These are phyloP conservation scores for Colossoma macropomum DNA, from an alignment of 2,113 vertebrate genomes.

Conservation along the genomic window DNA sequence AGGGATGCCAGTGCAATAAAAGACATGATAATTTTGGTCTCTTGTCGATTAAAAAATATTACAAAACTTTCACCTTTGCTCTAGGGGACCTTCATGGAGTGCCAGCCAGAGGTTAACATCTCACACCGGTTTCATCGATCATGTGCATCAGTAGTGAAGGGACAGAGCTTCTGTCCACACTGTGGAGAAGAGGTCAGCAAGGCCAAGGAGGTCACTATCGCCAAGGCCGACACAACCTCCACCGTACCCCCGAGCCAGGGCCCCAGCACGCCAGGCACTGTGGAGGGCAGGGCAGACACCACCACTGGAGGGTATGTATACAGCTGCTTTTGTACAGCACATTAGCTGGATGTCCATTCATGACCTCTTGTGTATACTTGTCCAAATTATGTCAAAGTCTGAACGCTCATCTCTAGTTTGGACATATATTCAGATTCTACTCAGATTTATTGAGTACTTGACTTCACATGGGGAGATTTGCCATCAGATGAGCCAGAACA, in stretches of 20 bases:
- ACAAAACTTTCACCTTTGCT: not conserved
- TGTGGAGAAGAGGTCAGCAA: slow-evolving; percentile 94
- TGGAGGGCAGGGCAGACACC: slow-evolving; percentile 92
- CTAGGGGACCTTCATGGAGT: slow-evolving; percentile 98
- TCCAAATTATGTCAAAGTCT: no score
- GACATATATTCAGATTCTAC: no score
- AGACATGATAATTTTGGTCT: not conserved
- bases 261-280: slow-evolving; percentile 74
- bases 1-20: not conserved
- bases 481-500: no score
- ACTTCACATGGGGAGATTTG: no score
- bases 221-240: slow-evolving; percentile 97
- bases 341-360: no score
- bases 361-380: no score
- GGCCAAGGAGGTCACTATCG: slow-evolving; percentile 96
- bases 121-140: slow-evolving; percentile 93
- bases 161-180: slow-evolving; percentile 94
- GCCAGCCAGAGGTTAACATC: slow-evolving; percentile 93
- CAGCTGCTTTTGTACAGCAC: not conserved
- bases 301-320: slow-evolving; percentile 88
- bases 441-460: no score
- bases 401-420: no score
- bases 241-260: slow-evolving; percentile 74
- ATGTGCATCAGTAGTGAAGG: slow-evolving; percentile 91
- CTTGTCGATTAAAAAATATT: not conserved